phyloP scores from a whole-genome alignment of 2,797 vertebrate species.

The Lycodopsis pacificus region DNA sequence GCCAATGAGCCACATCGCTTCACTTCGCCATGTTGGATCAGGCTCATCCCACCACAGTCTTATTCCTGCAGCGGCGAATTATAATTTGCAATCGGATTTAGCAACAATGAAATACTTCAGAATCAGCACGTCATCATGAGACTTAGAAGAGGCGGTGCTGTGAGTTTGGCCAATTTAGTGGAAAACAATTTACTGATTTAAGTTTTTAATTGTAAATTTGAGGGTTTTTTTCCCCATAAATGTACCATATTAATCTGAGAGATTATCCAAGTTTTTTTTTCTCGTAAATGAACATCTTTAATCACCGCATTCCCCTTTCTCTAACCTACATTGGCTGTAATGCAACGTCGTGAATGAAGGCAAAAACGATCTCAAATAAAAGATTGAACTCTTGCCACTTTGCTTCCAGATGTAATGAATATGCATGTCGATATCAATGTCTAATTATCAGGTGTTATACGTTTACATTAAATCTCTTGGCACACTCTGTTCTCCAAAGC shows the following conservation, averaged over 20 bases:
- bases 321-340: neutral
- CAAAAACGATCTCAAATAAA: neutral
- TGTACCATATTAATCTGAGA: neutral
- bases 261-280: no score
- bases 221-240: neutral
- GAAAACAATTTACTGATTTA: neutral
- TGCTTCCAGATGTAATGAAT: neutral
- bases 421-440: neutral
- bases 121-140: neutral
- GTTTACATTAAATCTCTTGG: neutral
- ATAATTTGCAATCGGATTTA: no score
- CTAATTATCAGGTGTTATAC: neutral
- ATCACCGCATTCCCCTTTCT: no score
- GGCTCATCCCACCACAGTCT: no score
- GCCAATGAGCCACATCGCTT: no score
- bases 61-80: no score
- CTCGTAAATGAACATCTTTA: neutral
- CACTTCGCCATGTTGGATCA: no score
- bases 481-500: neutral
- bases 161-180: neutral
- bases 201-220: no score
- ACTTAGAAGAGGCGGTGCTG: neutral
- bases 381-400: neutral
- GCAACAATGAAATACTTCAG: no score
- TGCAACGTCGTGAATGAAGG: neutral